Percentiles rank a stretch among this genome's conserved stretches.
phyloP scores from a whole-genome alignment of 1,140 invertebrate genomes.

The Brachionus sp. region DNA sequence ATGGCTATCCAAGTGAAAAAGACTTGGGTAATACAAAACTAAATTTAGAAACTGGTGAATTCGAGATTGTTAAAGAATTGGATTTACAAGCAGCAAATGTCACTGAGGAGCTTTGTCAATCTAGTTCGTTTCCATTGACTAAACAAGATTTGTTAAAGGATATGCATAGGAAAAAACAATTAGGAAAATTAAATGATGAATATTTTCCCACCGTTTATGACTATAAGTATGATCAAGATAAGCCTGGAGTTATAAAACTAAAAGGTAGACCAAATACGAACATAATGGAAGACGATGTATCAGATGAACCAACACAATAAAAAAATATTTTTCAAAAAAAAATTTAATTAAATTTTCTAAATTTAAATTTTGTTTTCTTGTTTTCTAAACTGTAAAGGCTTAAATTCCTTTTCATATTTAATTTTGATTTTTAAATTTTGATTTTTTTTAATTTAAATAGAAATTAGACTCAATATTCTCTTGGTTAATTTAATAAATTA shows the following conservation, averaged over 20 bases:
- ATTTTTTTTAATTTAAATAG: not conserved
- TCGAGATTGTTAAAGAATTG: conserved; percentile 22
- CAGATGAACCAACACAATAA: conserved; percentile 36
- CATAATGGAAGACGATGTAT: conserved; percentile 31
- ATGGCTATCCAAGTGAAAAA: not conserved
- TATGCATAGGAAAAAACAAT: conserved; percentile 9
- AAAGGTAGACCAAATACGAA: conserved; percentile 34
- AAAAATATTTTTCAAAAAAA: no score
- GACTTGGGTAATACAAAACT: conserved; percentile 36
- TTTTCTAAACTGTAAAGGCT: not conserved
- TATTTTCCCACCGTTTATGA: conserved; percentile 43
- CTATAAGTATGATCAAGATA: conserved; percentile 44
- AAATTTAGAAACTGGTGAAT: conserved; percentile 36
- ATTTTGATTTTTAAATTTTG: not conserved
- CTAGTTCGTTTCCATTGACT: conserved; percentile 6
- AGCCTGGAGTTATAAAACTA: conserved; percentile 25
- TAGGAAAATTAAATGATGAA: conserved; percentile 41
- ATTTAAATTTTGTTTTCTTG: not conserved
- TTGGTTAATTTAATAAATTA: no score
- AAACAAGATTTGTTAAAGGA: not conserved
- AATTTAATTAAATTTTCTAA: no score
- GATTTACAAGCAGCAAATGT: not conserved
- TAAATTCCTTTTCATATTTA: not conserved
- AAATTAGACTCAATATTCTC: not conserved
- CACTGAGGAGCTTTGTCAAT: not conserved